Base-by-base conservation (phyloP, 2,113 vertebrate genomes). In the Ictidomys tridecemlineatus region DNA sequence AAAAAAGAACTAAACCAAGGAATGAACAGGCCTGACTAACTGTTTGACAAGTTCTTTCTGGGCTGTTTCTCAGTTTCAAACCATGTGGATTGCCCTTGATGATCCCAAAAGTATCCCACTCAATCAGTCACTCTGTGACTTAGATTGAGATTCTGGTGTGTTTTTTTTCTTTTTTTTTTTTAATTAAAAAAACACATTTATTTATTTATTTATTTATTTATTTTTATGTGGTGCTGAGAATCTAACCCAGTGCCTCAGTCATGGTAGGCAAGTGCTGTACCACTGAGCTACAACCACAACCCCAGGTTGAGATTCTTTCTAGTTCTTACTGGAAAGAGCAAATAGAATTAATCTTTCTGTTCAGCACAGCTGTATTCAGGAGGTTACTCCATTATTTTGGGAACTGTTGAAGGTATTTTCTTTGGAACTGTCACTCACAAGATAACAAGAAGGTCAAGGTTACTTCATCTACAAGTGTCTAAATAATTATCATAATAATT, bases 401-500 rank as follows among this genome's bases (percentile, higher is more conserved):
- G 30, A 91, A 53, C 78, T 63, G 9, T 37, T 34, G 13, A 61
- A 10, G 12, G 11, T 56, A 39, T 94, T 85, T 96, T 73, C 70
- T 72, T 78, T 65, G 24, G 77, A 53, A 74, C 28, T 32, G 26
- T 89, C 22, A 30, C 53, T 76, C 18, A n/a, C 85, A 58, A 86
- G 70, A 65, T 69, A 53, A 53, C 17, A 4, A 65, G 84, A 87
- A 26, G 39, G 4, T 73, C 45, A 39, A 58, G 26, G 14, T 82
- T 87, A 45, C 34, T 91, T 94, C 91, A 72, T 70, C 61, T 85
- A 67, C 32, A 76, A 3, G 80, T 82, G 65, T 85, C 72, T 58
- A 58, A 84, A 37, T 70, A 69, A 45, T 79, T 92, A 92, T 93
- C 30, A 39, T 76, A 65, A 39, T 76, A 65, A 37, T 84, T 70